These are phyloP conservation scores for Melanophora roralis DNA, from an alignment of 2,888 invertebrate genomes.

Conservation along the genomic window DNA sequence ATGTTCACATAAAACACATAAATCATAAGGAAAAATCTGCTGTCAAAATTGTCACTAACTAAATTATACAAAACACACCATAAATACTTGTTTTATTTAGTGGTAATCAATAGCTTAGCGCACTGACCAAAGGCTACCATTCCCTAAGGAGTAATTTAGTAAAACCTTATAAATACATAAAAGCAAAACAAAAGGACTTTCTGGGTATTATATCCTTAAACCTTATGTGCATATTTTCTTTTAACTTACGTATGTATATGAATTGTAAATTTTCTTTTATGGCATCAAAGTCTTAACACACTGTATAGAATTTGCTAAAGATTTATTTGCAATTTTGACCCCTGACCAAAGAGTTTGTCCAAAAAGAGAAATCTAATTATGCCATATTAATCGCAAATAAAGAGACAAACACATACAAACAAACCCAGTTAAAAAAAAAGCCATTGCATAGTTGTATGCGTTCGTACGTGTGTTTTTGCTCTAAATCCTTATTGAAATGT, in stretches of 20 bases:
- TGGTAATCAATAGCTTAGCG: slow-evolving; percentile 42
- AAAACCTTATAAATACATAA: slow-evolving; percentile 39
- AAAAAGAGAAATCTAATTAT: slow-evolving; percentile 58
- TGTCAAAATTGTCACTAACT: slow-evolving; percentile 72
- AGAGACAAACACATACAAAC: not conserved
- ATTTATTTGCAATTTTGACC: slow-evolving; percentile 49
- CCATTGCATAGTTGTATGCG: slow-evolving; percentile 45
- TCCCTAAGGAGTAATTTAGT: slow-evolving; percentile 55
- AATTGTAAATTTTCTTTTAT: slow-evolving; percentile 53
- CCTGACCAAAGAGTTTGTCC: not conserved
- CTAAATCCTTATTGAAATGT: slow-evolving; percentile 42
- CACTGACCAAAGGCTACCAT: not conserved
- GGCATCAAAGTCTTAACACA: not conserved
- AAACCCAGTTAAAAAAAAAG: not conserved
- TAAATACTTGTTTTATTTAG: slow-evolving; percentile 42
- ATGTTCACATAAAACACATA: slow-evolving; percentile 64
- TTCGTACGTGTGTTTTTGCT: not conserved
- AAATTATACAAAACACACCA: slow-evolving; percentile 47
- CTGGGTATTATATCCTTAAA: slow-evolving; percentile 16
- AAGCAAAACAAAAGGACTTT: slow-evolving; percentile 50
- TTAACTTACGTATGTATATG: slow-evolving; percentile 25
- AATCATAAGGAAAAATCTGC: slow-evolving; percentile 69
- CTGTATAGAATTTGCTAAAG: not conserved
- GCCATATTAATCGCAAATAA: slow-evolving; percentile 56
- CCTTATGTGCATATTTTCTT: not conserved